Conservation (phyloP, 1,140 invertebrate species). For the Hermetia illucens region DNA sequence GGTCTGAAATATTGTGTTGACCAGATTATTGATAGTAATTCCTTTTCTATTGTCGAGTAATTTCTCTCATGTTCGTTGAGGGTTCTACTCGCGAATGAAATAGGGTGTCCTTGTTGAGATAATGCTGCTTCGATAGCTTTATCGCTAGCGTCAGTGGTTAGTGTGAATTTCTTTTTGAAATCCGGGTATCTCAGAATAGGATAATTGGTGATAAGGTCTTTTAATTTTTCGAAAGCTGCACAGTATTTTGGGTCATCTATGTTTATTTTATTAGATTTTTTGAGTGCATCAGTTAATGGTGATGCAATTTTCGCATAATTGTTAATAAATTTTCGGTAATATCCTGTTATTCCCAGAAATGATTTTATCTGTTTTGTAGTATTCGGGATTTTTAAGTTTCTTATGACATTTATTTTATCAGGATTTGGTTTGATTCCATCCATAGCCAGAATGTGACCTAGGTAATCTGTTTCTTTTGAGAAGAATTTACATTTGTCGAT, state of each 20-base stretch:
- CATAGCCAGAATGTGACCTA: constrained; percentile 34
- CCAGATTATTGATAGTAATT: constrained; percentile 36
- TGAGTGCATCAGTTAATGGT: constrained; percentile 23
- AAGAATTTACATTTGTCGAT: constrained; percentile 27
- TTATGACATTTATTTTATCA: constrained; percentile 23
- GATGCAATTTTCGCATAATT: constrained; percentile 21
- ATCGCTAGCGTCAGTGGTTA: constrained; percentile 21
- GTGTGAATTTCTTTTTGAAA: constrained; percentile 11
- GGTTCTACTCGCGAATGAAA: constrained; percentile 23
- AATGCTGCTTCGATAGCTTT: constrained; percentile 21
- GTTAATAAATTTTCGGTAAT: constrained; percentile 31
- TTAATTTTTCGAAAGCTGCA: constrained; percentile 18
- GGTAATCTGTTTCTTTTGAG: constrained; percentile 24
- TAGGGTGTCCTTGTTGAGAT: constrained; percentile 15
- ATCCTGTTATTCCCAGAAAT: constrained; percentile 31
- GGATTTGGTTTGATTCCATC: constrained; percentile 31
- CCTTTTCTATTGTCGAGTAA: constrained; percentile 30
- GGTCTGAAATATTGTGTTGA: constrained; percentile 31
- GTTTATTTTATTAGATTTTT: too few species aligned
- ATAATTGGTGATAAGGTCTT: constrained; percentile 1
- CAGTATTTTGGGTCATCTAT: too few species aligned
- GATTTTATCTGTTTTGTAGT: constrained; percentile 23
- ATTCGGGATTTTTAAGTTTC: constrained; percentile 26
- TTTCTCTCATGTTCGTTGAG: constrained; percentile 28
- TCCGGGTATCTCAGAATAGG: constrained; percentile 10